Evolutionary conservation across 92 coral and sea anemone species (phyloP).

Genomic region (Porites rus): DNA sequence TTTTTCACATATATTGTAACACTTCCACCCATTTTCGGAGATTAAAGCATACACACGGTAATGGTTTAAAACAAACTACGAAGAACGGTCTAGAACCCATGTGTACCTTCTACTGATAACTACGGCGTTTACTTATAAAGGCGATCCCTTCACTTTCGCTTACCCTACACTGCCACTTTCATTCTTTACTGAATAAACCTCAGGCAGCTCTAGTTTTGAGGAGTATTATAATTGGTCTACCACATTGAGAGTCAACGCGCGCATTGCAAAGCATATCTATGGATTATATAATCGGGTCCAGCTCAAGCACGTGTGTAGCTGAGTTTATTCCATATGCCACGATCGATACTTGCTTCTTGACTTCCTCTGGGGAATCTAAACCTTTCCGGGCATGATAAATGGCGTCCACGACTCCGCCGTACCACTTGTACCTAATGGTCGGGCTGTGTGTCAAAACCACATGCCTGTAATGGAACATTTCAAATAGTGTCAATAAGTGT

Average conservation of each 20-base stretch:
- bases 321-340: conserved; percentile 84
- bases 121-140: not conserved
- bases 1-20: no score
- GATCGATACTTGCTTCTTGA: conserved; percentile 79
- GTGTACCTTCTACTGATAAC: not conserved
- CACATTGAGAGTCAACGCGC: no score
- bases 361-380: conserved; percentile 67
- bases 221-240: no score
- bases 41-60: no score
- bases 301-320: conserved; percentile 67
- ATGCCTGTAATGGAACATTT: conserved; percentile 56
- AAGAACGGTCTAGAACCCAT: not conserved
- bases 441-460: conserved; percentile 75
- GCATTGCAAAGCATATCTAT: no score
- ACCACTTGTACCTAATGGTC: conserved; percentile 56
- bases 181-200: not conserved
- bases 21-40: no score
- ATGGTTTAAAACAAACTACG: no score
- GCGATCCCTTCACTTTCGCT: not conserved
- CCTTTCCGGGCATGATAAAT: conserved; percentile 63
- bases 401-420: conserved; percentile 81
- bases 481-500: no score
- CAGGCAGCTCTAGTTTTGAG: not conserved
- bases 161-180: not conserved
- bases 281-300: conserved; percentile 58